Evolutionary conservation across 2,888 invertebrate genomes (phyloP), one percentile per base, ranked within the genome.

Genomic region (Amblyjoppa proteus): DNA sequence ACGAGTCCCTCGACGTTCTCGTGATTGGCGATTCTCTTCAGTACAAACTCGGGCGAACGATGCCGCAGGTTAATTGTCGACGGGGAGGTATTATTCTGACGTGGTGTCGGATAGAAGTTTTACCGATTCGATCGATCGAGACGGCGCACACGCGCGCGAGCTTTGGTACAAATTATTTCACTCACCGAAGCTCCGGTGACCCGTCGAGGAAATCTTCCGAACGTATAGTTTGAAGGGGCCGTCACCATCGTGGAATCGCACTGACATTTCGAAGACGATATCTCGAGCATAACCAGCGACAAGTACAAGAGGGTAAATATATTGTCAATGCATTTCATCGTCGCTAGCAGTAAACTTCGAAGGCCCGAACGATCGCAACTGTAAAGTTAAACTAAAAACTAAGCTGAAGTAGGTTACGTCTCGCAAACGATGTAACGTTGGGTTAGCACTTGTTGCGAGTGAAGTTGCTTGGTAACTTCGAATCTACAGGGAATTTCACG

Each of bases 1-100:
- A 95, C 95, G 79, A 95, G 89, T 11, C 68, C 34, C 28, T 77
- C 74, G 9, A 51, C 38, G 1, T 83, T 31, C 34, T 16, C 51
- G 11, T 11, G 68, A 53, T 51, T 34, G 16, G 61, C 38, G 20
- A 81, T 64, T 45, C 38, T 28, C 31, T 61, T 25, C 2, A 64
- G 69, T 25, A 83, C 34, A 1, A 53, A 64, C 28, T 68, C 25
- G 25, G 74, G 49, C 25, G 61, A 68, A 13, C 61, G 61, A 74
- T 56, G 41, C 25, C 51, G 51, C 34, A 80, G 68, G 45, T 68
- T 64, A 20, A 83, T 25, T 38, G 70, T 69, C 64, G 49, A 73
- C 5, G 76, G 69, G 25, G 69, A 28, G 11, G 34, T n/a, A 68
- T 68, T 45, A 34, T 20, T 68, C 75, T 84, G 71, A n/a, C 41